Conservation (phyloP, 2,113 vertebrate species). For the crab-eating macaque (Macaca fascicularis) region T2T-MFA8v1.1 NC_088376.1:180347501-180348000, state of each 20-base stretch:
- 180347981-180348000: neutral
- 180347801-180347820: neutral
- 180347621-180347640: too few relatives aligned
- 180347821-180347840: neutral
- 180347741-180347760: neutral
- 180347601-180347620: too few relatives aligned
- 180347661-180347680: too few relatives aligned
- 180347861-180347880: neutral
- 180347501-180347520: too few relatives aligned
- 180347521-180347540: too few relatives aligned
- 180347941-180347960: neutral
- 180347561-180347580: too few relatives aligned
- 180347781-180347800: neutral
- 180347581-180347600: too few relatives aligned
- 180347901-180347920: neutral
- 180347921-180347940: neutral
- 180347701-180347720: too few relatives aligned
- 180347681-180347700: too few relatives aligned
- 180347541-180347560: too few relatives aligned
- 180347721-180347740: neutral
- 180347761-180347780: neutral
- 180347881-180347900: neutral
- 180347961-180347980: neutral
- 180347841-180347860: neutral
- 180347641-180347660: too few relatives aligned